These are phyloP conservation scores for Tolmerus cingulatus DNA, from an alignment of 2,888 invertebrate species.

Conservation along the genomic window DNA sequence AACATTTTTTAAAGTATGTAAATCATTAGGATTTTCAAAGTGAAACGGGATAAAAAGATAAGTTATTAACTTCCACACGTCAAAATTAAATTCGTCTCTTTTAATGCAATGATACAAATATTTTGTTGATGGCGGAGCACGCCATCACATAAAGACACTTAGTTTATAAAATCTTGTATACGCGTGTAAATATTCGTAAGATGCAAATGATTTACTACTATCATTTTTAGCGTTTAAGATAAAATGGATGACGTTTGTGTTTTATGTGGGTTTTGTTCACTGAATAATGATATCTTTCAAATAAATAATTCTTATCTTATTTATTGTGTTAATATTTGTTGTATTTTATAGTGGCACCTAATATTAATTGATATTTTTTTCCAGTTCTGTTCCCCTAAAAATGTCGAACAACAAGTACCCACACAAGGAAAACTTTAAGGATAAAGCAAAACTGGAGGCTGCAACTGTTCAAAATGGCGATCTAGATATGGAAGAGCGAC, in stretches of 20 bases:
- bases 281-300: not conserved
- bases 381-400: not conserved
- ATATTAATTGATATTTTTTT: not conserved
- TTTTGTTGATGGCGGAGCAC: not conserved
- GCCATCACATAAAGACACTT: not conserved
- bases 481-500: not conserved
- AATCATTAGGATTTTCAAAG: not conserved
- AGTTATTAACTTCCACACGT: not conserved
- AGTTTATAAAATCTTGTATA: not conserved
- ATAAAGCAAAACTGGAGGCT: not conserved
- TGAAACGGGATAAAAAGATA: not conserved
- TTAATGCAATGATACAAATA: not conserved
- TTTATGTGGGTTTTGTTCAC: not conserved
- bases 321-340: not conserved
- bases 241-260: not conserved
- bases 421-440: not conserved
- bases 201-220: not conserved
- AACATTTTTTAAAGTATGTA: not conserved
- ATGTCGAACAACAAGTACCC: not conserved
- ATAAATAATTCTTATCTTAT: not conserved
- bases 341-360: not conserved
- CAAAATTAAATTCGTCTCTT: not conserved
- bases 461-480: not conserved
- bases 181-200: not conserved
- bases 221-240: not conserved